A percentile compares a stretch with the other conserved stretches of the same genome.
Conservation (phyloP, 2,113 vertebrate species). For the Jacana jacana region DNA sequence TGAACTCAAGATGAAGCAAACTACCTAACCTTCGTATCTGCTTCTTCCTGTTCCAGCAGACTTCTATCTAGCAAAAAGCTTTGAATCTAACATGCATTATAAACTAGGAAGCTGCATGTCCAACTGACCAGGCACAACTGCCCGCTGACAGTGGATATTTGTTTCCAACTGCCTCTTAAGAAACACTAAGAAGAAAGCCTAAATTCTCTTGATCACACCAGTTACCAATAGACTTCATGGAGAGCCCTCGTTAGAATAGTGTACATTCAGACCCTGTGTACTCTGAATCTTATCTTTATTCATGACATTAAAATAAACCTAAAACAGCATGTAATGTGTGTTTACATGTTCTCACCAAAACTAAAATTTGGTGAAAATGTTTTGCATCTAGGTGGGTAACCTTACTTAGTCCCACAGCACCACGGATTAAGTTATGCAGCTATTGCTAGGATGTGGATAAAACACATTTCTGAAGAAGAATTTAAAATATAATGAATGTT, state of each 20-base stretch:
- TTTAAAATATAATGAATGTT: not conserved
- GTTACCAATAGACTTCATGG: not conserved
- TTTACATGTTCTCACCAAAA: not conserved
- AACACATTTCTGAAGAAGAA: not conserved
- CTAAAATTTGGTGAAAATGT: not conserved
- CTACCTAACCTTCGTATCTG: not conserved
- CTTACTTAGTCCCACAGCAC: not conserved
- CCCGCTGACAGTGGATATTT: not conserved
- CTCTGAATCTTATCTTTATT: not conserved
- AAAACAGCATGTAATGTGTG: not conserved
- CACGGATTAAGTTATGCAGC: not conserved
- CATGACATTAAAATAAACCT: not conserved
- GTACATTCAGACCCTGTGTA: not conserved
- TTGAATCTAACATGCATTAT: not conserved
- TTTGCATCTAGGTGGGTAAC: not conserved
- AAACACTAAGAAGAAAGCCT: not conserved
- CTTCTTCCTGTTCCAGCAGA: not conserved
- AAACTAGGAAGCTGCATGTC: not conserved
- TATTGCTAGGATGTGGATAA: not conserved
- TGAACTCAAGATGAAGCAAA: not conserved
- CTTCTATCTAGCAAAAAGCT: not conserved
- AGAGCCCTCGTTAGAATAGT: not conserved
- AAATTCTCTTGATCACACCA: not conserved
- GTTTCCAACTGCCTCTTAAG: not conserved
- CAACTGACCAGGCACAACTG: not conserved